phyloP scores from a whole-genome alignment of 2,888 invertebrate species.

The Callyntrura sp. region DNA sequence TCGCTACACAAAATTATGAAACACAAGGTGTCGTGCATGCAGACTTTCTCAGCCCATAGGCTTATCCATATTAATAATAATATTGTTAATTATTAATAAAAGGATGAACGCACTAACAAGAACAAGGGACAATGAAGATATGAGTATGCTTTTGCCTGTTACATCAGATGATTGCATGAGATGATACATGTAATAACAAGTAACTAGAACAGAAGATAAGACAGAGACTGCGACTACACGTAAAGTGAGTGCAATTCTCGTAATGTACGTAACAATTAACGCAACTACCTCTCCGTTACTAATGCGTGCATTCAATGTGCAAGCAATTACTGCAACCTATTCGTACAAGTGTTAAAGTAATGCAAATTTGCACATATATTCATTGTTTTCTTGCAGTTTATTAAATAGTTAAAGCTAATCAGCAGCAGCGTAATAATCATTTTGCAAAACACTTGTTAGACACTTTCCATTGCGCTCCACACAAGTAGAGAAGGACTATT shows the following conservation, averaged over 20 bases:
- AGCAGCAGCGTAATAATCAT: neutral
- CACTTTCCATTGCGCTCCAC: no score
- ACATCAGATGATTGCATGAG: slow-evolving; percentile 60
- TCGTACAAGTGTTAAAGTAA: neutral
- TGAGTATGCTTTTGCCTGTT: slow-evolving; percentile 9
- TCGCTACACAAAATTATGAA: neutral
- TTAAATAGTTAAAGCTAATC: slow-evolving; percentile 2
- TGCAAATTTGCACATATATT: neutral
- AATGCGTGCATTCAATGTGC: neutral
- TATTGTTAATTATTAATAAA: neutral
- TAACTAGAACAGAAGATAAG: slow-evolving; percentile 60
- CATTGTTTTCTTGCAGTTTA: slow-evolving; percentile 10
- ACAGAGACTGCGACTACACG: neutral
- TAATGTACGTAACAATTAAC: slow-evolving; percentile 15
- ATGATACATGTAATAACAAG: slow-evolving; percentile 46
- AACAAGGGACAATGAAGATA: neutral
- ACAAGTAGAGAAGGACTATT: no score
- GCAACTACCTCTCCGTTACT: neutral
- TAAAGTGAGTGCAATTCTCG: neutral
- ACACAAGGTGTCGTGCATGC: neutral
- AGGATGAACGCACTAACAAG: neutral
- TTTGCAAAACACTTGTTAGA: neutral
- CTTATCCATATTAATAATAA: neutral
- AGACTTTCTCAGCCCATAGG: slow-evolving; percentile 40
- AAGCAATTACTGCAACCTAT: neutral